A percentile compares a stretch with the other conserved stretches of the same genome.
Evolutionary conservation across 2,888 invertebrate species (phyloP).

Genomic region (Hoplodrina blanda): DNA sequence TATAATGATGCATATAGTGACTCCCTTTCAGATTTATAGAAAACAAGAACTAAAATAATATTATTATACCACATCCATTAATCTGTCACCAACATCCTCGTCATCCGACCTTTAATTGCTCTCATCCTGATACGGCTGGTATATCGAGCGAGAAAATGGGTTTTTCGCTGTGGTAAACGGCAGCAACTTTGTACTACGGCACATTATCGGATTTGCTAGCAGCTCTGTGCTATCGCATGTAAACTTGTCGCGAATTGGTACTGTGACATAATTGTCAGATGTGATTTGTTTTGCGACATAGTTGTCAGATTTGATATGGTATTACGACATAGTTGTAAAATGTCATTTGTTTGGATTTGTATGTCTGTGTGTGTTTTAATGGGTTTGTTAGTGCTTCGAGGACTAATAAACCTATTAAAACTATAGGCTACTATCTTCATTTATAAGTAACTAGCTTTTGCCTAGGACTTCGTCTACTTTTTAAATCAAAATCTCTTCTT

Average conservation of each 20-base stretch:
- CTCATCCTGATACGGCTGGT: conserved; percentile 90
- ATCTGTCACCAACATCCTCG: conserved; percentile 55
- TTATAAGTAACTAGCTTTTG: no score
- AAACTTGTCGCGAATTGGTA: conserved; percentile 25
- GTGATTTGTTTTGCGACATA: conserved; percentile 51
- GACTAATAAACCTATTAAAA: no score
- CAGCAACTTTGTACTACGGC: conserved; percentile 85
- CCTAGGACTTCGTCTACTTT: no score
- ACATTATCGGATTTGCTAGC: conserved; percentile 87
- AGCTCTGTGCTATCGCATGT: conserved; percentile 59
- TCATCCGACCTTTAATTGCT: conserved; percentile 88
- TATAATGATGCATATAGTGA: no score
- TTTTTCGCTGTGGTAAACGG: conserved; percentile 87
- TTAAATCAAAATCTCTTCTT: no score
- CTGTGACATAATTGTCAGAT: conserved; percentile 53
- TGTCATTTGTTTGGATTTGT: conserved; percentile 22
- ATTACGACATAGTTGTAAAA: no score
- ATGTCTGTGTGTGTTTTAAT: conserved; percentile 4
- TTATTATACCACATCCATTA: conserved; percentile 72
- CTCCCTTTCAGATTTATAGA: no score
- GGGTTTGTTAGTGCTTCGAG: neutral
- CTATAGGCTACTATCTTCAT: no score
- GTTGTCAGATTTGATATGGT: conserved; percentile 29
- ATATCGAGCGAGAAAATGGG: conserved; percentile 90
- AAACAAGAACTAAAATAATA: no score